These are phyloP conservation scores for Tokudaia tokunoshimensis DNA, from an alignment of 2,797 vertebrate species.

Conservation along the genomic window DNA sequence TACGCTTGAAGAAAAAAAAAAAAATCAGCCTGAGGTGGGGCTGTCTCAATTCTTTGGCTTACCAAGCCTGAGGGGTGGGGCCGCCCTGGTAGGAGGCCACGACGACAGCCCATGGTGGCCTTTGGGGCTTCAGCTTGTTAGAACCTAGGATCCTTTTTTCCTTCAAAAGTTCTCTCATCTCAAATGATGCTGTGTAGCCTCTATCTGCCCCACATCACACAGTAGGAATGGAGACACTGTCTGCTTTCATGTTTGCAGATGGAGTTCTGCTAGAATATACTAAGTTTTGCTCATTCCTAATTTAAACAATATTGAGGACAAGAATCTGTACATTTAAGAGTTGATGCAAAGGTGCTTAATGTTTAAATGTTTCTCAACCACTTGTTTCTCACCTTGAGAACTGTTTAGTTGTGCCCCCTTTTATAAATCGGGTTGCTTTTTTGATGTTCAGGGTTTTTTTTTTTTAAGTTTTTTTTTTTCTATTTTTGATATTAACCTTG, in stretches of 20 bases:
- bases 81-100: neutral
- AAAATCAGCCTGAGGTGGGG: neutral
- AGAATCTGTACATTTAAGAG: neutral
- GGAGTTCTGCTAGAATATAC: neutral
- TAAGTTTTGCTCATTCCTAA: neutral
- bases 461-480: neutral
- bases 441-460: too few relatives aligned
- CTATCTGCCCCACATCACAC: neutral
- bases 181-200: neutral
- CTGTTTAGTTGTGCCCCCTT: neutral
- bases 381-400: neutral
- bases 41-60: neutral
- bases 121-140: neutral
- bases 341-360: neutral
- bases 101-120: neutral
- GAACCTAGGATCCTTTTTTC: neutral
- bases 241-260: neutral
- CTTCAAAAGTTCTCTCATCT: neutral
- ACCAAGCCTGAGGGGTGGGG: neutral
- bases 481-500: neutral
- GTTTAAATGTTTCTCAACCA: neutral
- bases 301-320: neutral
- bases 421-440: neutral
- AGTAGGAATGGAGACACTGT: neutral
- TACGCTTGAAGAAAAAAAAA: neutral